A percentile compares a stretch with the other conserved stretches of the same genome.
Conservation (phyloP, 1,140 invertebrate genomes). For the Microplitis demolitor region DNA sequence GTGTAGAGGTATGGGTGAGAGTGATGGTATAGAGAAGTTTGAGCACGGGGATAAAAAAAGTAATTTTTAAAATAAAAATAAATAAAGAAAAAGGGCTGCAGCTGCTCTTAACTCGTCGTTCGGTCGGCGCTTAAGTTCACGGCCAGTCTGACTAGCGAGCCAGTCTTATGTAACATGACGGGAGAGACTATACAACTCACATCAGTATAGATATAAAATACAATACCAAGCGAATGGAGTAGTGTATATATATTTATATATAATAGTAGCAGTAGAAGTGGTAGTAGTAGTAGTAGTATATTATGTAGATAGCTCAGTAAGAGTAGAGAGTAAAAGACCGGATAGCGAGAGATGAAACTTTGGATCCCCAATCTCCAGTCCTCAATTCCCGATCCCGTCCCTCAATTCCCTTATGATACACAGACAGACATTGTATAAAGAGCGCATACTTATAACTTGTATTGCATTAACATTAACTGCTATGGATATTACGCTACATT, state of each 20-base stretch:
- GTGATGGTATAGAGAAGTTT: background rate
- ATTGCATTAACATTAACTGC: too few species aligned
- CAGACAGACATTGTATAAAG: too few species aligned
- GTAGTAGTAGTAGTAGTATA: too few species aligned
- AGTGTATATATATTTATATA: too few species aligned
- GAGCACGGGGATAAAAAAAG: background rate
- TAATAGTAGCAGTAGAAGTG: too few species aligned
- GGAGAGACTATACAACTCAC: slow-evolving; percentile 50
- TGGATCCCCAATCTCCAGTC: slow-evolving; percentile 6
- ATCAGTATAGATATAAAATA: background rate
- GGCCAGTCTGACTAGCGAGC: slow-evolving; percentile 51
- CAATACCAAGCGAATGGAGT: too few species aligned
- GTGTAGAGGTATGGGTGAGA: background rate
- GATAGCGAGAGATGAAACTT: slow-evolving; percentile 17
- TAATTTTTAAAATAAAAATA: background rate
- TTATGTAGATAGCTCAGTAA: background rate
- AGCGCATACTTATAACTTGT: too few species aligned
- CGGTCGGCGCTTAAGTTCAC: slow-evolving; percentile 56
- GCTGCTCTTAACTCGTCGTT: slow-evolving; percentile 23
- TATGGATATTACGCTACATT: background rate
- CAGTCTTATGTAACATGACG: slow-evolving; percentile 1
- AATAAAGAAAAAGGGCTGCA: slow-evolving; percentile 35
- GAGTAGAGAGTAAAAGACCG: background rate
- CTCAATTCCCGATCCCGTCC: too few species aligned
- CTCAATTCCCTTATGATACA: too few species aligned